Conservation (phyloP, 1,140 invertebrate species). For the Phocides pigmalion region DNA sequence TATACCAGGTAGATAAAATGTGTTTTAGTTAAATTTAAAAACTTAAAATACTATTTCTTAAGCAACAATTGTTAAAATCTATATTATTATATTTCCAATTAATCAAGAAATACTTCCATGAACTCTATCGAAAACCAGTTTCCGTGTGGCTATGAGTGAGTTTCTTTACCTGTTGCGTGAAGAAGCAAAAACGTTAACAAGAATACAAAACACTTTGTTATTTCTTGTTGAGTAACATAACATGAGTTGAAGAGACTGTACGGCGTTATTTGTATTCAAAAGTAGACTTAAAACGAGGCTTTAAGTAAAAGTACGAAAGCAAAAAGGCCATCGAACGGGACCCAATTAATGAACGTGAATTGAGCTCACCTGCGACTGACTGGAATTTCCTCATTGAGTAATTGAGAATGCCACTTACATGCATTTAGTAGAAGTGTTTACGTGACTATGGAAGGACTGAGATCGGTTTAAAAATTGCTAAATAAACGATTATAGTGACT, state of each 20-base stretch:
- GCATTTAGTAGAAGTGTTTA: background rate
- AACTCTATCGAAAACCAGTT: background rate
- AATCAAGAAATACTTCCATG: background rate
- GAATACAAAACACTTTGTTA: background rate
- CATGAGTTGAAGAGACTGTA: background rate
- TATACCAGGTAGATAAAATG: background rate
- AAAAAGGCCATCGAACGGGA: background rate
- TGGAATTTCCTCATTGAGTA: conserved; percentile 4
- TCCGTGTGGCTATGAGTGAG: background rate
- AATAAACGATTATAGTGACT: no score
- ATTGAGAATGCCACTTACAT: background rate
- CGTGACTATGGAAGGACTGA: background rate
- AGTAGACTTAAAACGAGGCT: no score
- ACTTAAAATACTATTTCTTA: background rate
- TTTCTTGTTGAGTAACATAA: background rate
- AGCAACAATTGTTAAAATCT: background rate
- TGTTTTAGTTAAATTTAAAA: background rate
- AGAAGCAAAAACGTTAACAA: background rate
- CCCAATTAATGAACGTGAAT: background rate
- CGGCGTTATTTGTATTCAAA: background rate
- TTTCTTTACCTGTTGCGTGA: background rate
- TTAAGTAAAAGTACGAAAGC: no score
- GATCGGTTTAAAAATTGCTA: background rate
- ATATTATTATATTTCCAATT: background rate
- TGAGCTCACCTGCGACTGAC: background rate